Evolutionary conservation across 2,113 vertebrate genomes (phyloP).

Genomic region (Oncorhynchus tshawytscha): DNA sequence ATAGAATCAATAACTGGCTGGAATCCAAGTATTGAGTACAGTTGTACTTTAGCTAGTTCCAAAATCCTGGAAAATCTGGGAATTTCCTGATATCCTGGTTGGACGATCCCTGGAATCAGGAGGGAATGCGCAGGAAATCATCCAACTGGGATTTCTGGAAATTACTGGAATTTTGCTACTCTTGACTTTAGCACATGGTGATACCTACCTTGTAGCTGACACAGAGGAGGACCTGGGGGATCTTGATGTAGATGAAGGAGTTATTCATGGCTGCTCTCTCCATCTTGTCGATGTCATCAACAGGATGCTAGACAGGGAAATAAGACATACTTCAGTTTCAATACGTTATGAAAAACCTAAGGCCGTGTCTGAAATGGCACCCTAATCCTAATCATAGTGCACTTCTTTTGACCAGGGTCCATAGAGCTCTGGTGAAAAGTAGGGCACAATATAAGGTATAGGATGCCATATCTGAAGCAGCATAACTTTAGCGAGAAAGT

Average conservation of each 20-base stretch:
- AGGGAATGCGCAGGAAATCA: no score
- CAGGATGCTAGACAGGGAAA: constrained; percentile 80
- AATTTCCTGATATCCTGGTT: no score
- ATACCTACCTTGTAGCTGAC: constrained; percentile 94
- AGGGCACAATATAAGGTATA: no score
- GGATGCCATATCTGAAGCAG: not conserved
- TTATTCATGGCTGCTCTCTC: constrained; percentile 98
- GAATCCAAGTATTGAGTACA: not conserved
- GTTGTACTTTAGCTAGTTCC: no score
- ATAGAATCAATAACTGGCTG: not conserved
- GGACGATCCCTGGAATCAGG: no score
- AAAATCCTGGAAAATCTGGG: no score
- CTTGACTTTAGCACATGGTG: not conserved
- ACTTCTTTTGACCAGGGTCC: no score
- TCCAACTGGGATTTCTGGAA: no score
- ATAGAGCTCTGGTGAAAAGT: no score
- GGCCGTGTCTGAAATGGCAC: not conserved
- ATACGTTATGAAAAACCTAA: no score
- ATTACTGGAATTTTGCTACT: no score
- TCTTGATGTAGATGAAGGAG: constrained; percentile 99
- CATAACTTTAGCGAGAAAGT: not conserved
- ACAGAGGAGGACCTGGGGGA: constrained; percentile 96
- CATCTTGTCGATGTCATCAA: constrained; percentile 99
- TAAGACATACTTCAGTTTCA: not conserved
- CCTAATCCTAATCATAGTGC: not conserved